Evolutionary conservation across 2,888 invertebrate species (phyloP).

Genomic region (Drosophila emarginata): DNA sequence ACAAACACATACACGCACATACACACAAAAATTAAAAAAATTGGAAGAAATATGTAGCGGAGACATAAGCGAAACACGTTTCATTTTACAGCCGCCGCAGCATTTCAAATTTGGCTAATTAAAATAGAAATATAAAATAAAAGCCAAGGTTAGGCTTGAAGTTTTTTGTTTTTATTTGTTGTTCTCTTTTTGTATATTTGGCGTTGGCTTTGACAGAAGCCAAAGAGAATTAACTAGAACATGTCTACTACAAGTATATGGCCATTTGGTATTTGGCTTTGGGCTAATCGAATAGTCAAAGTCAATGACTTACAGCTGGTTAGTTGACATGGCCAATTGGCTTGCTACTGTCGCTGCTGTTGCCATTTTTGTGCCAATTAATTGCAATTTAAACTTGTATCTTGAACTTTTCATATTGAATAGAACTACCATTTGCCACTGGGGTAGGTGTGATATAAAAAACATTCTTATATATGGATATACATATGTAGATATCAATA

Average conservation of each 20-base stretch:
- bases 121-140: constrained; percentile 43
- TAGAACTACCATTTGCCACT: constrained; percentile 11
- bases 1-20: constrained; percentile 1
- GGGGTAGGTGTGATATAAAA: constrained; percentile 34
- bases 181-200: constrained; percentile 11
- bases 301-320: constrained; percentile 75
- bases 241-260: constrained; percentile 44
- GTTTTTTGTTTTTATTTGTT: constrained; percentile 35
- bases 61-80: constrained; percentile 57
- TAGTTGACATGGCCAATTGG: constrained; percentile 55
- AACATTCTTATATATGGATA: constrained; percentile 6
- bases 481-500: neutral
- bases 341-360: constrained; percentile 48
- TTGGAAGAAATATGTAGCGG: constrained; percentile 21
- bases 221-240: constrained; percentile 73
- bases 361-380: constrained; percentile 74
- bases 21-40: constrained; percentile 14
- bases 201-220: constrained; percentile 72
- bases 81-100: constrained; percentile 57
- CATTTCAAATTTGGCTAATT: constrained; percentile 76
- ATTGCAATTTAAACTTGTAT: constrained; percentile 61
- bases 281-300: constrained; percentile 75
- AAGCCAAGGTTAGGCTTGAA: constrained; percentile 51
- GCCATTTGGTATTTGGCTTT: constrained; percentile 46
- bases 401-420: constrained; percentile 57